These are phyloP conservation scores for Eptesicus fuscus DNA, from an alignment of 2,113 vertebrate species.

Conservation along the genomic window DNA sequence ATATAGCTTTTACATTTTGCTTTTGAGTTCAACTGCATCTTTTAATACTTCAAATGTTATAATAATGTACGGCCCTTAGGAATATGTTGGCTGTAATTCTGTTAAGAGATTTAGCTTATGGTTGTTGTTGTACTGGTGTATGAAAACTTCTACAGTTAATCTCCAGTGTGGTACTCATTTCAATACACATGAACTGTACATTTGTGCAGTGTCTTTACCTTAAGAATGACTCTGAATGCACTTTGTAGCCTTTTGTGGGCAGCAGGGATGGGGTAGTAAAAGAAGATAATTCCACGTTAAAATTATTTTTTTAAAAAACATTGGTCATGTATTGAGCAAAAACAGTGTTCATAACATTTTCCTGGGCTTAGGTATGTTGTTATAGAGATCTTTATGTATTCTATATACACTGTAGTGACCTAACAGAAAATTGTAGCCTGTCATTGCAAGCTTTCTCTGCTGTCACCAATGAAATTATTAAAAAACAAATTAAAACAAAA, in stretches of 20 bases:
- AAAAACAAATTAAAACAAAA: too few species aligned
- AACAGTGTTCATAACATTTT: slow-evolving; percentile 49
- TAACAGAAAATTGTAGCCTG: not conserved
- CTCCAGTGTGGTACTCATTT: slow-evolving; percentile 63
- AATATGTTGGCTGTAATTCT: slow-evolving; percentile 34
- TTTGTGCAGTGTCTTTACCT: slow-evolving; percentile 83
- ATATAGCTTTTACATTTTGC: slow-evolving; percentile 51
- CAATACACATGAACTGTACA: slow-evolving; percentile 57
- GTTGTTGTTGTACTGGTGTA: slow-evolving; percentile 66
- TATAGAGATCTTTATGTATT: slow-evolving; percentile 43
- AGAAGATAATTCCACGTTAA: slow-evolving; percentile 61
- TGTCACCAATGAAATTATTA: not conserved
- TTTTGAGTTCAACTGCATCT: slow-evolving; percentile 40
- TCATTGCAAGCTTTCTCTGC: slow-evolving; percentile 2
- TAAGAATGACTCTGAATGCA: slow-evolving; percentile 84
- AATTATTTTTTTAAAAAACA: not conserved
- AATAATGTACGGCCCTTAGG: not conserved
- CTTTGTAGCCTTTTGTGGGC: slow-evolving; percentile 86
- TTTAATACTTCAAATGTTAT: slow-evolving; percentile 40
- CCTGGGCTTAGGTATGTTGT: slow-evolving; percentile 8
- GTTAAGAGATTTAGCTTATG: slow-evolving; percentile 58
- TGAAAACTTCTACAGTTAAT: slow-evolving; percentile 41
- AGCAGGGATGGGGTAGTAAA: not conserved
- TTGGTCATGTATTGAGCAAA: slow-evolving; percentile 55
- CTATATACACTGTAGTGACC: not conserved